Evolutionary conservation across 2,888 invertebrate species (phyloP), one percentile per base, ranked within the genome.

Genomic region (Boloria selene): DNA sequence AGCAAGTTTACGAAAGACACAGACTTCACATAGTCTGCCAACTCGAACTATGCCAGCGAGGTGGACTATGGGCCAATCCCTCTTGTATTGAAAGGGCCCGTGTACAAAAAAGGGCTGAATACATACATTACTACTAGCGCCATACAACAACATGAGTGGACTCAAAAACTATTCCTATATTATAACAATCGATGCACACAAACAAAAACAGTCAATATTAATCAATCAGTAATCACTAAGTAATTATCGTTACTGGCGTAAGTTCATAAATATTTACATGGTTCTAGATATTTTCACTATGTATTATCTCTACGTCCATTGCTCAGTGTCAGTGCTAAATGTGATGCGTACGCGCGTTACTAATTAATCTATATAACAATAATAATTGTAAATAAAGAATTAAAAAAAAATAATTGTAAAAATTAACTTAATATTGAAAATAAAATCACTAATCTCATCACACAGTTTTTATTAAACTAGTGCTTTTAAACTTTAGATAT

Each of bases 281-380:
- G 18, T 45, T 56, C 44, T 22, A 45, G 42, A 55, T 55, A 55
- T 44, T 55, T 55, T 55, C 44, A 10, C 45, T 45, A 6, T 18
- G 45, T 10, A 22, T 44, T 55, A 55, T 56, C 56, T 56, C 45
- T 4, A 22, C 44, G 22, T 45, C 14, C 45, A 22, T 5, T 45
- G 22, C 22, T 45, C 56, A 45, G 22, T 56, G 22, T 45, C 56
- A 56, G 45, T 22, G 45, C 13, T 45, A 45, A 42, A 54, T 42
- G 42, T 56, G 26, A n/a, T 26, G 45, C 45, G 26, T 13, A 56
- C 45, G n/a, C 56, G 56, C 44, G 56, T 45, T 16, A 38, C 10
- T 56, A 56, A 56, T 45, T 45, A 45, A 56, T 56, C 45, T 45
- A 56, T 45, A 44, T 6, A 3, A 56, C n/a, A 6, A 38, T 26